Conservation (phyloP, 1,140 invertebrate species). For the Atopsyche davidsoni region DNA sequence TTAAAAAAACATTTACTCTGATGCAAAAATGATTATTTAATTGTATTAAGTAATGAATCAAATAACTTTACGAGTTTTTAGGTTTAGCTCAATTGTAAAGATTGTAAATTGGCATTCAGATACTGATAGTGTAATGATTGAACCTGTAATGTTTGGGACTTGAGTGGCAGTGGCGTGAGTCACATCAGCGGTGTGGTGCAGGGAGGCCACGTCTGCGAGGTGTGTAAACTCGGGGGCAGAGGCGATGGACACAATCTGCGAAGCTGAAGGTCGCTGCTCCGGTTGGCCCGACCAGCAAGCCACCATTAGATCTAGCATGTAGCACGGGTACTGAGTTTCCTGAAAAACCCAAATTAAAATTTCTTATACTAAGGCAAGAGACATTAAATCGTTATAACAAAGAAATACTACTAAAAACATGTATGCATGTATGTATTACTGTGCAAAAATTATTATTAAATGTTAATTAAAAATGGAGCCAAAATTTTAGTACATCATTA, state of each 20-base stretch:
- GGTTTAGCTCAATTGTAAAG: too few relatives aligned
- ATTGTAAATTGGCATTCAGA: background rate
- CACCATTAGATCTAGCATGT: conserved; percentile 91
- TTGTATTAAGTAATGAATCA: too few relatives aligned
- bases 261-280: conserved; percentile 73
- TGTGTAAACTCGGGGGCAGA: conserved; percentile 90
- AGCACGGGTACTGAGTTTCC: conserved; percentile 80
- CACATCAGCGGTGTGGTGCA: conserved; percentile 55
- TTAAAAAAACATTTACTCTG: background rate
- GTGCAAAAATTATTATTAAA: too few relatives aligned
- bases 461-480: background rate
- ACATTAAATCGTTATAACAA: background rate
- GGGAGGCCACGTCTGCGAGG: conserved; percentile 71
- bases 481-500: too few relatives aligned
- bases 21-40: conserved; percentile 4
- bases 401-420: background rate
- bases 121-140: background rate
- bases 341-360: conserved; percentile 28
- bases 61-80: too few relatives aligned
- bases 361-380: too few relatives aligned
- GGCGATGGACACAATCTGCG: conserved; percentile 87
- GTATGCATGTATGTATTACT: background rate
- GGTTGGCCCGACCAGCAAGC: conserved; percentile 71
- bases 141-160: conserved; percentile 26
- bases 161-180: conserved; percentile 40